Evolutionary conservation across 2,113 vertebrate genomes (phyloP).

Genomic region (Equus przewalskii): DNA sequence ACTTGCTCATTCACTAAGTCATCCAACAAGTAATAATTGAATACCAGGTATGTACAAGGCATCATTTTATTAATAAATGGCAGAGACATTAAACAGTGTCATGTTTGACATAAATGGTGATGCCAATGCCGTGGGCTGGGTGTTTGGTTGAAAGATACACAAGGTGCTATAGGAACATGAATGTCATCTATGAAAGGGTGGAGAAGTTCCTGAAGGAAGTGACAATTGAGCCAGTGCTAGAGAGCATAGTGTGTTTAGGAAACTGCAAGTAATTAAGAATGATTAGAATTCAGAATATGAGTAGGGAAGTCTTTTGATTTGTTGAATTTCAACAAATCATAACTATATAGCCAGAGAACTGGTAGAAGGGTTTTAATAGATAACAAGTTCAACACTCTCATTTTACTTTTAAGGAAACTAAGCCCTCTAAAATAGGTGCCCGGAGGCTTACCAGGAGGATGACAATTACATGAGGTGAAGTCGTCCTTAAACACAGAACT

Average conservation of each 20-base stretch:
- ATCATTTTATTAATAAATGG: not conserved
- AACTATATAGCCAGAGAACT: not conserved
- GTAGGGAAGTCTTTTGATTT: not conserved
- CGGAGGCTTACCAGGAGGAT: not conserved
- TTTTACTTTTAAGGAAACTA: not conserved
- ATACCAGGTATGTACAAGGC: not conserved
- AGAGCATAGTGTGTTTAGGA: not conserved
- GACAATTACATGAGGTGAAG: not conserved
- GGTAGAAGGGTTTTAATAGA: not conserved
- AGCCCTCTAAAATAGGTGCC: not conserved
- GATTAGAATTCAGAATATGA: not conserved
- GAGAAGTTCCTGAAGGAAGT: not conserved
- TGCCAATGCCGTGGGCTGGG: not conserved
- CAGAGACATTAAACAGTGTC: not conserved
- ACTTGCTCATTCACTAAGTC: conserved; percentile 5
- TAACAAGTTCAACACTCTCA: not conserved
- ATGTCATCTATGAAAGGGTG: not conserved
- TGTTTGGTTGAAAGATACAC: not conserved
- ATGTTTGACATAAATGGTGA: not conserved
- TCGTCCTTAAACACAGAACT: not conserved
- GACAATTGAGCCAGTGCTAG: not conserved
- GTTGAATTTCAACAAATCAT: not conserved
- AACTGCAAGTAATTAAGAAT: not conserved
- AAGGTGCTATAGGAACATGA: not conserved
- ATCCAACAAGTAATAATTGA: not conserved